A percentile compares a stretch with the other conserved stretches of the same genome.
Conservation (phyloP, 2,113 vertebrate species). For the Alligator sinensis region DNA sequence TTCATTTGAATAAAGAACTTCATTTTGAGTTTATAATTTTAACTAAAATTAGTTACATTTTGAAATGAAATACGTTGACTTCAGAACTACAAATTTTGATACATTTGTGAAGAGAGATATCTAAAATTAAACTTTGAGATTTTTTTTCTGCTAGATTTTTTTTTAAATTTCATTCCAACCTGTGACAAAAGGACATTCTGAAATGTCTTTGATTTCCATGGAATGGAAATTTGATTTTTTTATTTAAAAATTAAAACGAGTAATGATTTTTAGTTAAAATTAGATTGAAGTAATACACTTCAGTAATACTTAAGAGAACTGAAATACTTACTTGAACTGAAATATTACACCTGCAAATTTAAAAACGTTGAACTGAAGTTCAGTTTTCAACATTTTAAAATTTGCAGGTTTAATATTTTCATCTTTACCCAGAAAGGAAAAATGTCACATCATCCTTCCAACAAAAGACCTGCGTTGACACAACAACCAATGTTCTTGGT, state of each 20-base stretch:
- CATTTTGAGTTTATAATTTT: neutral
- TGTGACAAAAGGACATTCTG: neutral
- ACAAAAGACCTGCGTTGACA: rapidly evolving
- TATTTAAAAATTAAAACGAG: neutral
- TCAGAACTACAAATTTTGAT: neutral
- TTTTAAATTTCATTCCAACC: neutral
- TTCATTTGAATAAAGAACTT: neutral
- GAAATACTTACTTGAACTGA: too few species aligned
- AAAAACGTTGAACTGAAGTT: too few species aligned
- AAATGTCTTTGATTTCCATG: neutral
- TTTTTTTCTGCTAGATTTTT: neutral
- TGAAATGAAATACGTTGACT: neutral
- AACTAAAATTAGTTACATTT: neutral
- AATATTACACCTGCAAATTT: too few species aligned
- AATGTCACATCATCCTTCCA: neutral
- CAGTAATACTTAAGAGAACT: too few species aligned
- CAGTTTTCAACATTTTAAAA: neutral
- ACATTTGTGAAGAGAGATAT: neutral
- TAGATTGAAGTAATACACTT: too few species aligned
- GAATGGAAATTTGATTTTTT: neutral
- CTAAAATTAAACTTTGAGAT: neutral
- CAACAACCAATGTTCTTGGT: neutral
- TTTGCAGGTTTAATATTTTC: neutral
- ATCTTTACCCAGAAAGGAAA: neutral
- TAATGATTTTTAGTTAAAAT: neutral